phyloP scores from a whole-genome alignment of 2,113 vertebrate species.

The Phrynocephalus versicolor region DNA sequence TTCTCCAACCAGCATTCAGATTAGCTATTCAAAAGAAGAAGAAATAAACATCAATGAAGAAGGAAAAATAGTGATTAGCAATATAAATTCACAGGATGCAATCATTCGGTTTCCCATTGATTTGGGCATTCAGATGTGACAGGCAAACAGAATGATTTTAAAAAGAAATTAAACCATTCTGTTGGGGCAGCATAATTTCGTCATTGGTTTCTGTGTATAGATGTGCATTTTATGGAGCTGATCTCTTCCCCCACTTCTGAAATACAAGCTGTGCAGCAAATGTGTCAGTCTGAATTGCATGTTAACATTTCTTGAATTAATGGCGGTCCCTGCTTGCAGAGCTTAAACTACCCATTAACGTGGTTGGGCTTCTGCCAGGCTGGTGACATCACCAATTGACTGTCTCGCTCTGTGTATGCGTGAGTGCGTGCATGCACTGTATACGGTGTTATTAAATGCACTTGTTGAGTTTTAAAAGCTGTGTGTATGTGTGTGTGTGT shows the following conservation, averaged over 20 bases:
- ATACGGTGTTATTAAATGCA: slow-evolving; percentile 16
- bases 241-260: not conserved
- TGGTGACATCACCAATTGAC: not conserved
- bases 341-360: slow-evolving; percentile 12
- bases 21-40: slow-evolving; percentile 13
- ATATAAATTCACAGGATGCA: too few species aligned
- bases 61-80: not conserved
- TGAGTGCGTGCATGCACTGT: not conserved
- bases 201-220: accelerated
- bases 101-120: too few species aligned
- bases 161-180: not conserved
- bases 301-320: not conserved
- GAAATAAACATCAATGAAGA: slow-evolving; percentile 33
- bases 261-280: not conserved
- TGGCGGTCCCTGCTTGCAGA: not conserved
- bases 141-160: slow-evolving; percentile 17
- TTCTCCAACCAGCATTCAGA: not conserved
- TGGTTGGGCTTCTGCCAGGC: not conserved
- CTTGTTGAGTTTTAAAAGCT: not conserved
- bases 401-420: not conserved
- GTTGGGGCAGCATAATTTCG: too few species aligned
- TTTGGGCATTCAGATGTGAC: slow-evolving; percentile 26
- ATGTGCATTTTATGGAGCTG: not conserved
- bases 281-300: not conserved
- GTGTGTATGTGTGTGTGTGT: not conserved